Base-by-base conservation (phyloP, 2,888 invertebrate species). In the Ophonus ardosiacus region DNA sequence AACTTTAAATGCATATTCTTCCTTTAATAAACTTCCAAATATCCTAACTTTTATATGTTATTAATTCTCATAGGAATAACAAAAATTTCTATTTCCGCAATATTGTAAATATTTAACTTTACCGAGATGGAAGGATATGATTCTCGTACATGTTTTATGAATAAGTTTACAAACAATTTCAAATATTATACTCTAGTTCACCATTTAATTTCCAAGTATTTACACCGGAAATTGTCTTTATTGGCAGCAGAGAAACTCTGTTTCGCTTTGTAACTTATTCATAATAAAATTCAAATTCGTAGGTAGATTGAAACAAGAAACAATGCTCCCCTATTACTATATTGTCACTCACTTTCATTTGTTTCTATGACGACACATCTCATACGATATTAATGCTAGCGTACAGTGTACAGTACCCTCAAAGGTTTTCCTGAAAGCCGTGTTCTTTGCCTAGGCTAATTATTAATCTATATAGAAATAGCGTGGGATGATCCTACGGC, bases 401-500 rank as follows among this genome's bases (percentile, higher is more conserved):
- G 68, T 31, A 4, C 31, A 4, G 68, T 31, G 68, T 31, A 68
- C 31, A 15, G 38, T 40, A 10, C 21, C 8, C 71, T 74, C 71
- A 74, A 74, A 74, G 71, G 68, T 68, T 38, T 13, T 18, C 24
- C 13, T 63, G 63, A 63, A 63, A 63, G 63, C 63, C 63, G 24
- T 24, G 63, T 68, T 68, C 68, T 68, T 51, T 68, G 31, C 68
- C 68, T 63, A 21, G 68, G 13, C 68, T 68, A 68, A 68, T 68
- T 68, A 68, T 68, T 68, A 68, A 68, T 68, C 68, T 68, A 68
- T 68, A 68, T 68, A 68, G 31, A 38, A 68, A 68, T 38, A 68
- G 68, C 31, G 10, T 10, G 38, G 68, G 68, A 68, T 68, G 31
- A 68, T 68, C 68, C 68, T 38, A 1, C 15, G 68, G 68, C 68